These are phyloP conservation scores for Polydrusus pterygomalis DNA, from an alignment of 2,888 invertebrate species.

Conservation along the genomic window DNA sequence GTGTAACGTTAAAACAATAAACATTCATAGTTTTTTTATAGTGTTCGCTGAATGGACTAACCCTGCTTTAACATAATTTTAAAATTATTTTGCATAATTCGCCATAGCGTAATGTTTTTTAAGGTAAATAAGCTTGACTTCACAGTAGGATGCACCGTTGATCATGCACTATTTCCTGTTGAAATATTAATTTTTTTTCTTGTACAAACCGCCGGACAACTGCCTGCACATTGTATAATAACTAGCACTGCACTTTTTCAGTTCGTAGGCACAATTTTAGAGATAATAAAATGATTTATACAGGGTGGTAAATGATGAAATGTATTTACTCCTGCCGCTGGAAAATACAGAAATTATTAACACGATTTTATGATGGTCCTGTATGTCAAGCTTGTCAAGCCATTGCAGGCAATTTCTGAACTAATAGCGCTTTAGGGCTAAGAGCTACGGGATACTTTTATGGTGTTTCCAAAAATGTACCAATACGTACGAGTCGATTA, in stretches of 20 bases:
- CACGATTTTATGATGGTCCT: too few species aligned
- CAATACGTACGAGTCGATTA: too few species aligned
- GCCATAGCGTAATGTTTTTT: conserved; percentile 28
- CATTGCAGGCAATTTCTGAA: too few species aligned
- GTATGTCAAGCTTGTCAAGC: too few species aligned
- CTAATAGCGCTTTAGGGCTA: too few species aligned
- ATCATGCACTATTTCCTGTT: conserved; percentile 49
- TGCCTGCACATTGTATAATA: conserved; percentile 24
- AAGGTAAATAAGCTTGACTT: conserved; percentile 43
- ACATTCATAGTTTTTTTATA: neutral
- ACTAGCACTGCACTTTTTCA: conserved; percentile 10
- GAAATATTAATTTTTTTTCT: conserved; percentile 23
- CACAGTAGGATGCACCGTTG: conserved; percentile 46
- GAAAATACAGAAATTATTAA: too few species aligned
- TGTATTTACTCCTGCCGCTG: neutral
- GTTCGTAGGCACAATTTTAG: neutral
- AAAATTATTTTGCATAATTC: conserved; percentile 38
- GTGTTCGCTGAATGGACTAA: conserved; percentile 5
- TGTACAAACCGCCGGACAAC: conserved; percentile 3
- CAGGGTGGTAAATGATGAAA: neutral
- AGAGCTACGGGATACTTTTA: too few species aligned
- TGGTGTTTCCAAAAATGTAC: too few species aligned
- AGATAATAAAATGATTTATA: conserved; percentile 3
- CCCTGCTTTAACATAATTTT: conserved; percentile 4
- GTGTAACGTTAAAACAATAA: neutral